Conservation (phyloP, 2,888 invertebrate genomes). For the Sinohyriopsis cumingii region DNA sequence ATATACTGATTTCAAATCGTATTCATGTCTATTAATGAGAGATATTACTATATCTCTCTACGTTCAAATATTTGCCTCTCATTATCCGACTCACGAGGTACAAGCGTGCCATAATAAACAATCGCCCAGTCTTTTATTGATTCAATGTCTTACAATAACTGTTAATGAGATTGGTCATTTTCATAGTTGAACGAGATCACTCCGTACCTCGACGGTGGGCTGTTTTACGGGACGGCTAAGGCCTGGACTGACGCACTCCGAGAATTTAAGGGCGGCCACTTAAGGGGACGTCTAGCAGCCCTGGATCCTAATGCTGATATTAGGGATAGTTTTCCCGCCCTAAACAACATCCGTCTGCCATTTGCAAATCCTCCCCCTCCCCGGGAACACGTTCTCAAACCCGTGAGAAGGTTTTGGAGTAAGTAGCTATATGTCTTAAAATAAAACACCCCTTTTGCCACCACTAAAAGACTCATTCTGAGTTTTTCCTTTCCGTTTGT, state of each 20-base stretch:
- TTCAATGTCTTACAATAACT: too few species aligned
- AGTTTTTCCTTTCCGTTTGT: too few species aligned
- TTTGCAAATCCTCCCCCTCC: constrained; percentile 61
- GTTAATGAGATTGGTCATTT: constrained; percentile 1
- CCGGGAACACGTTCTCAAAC: constrained; percentile 49
- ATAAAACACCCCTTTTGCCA: too few species aligned
- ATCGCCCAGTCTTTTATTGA: too few species aligned
- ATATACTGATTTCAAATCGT: too few species aligned
- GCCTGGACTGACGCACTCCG: constrained; percentile 98
- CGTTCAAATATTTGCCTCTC: too few species aligned
- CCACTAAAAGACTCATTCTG: too few species aligned
- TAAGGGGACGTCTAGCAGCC: constrained; percentile 79
- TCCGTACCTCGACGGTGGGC: constrained; percentile 98
- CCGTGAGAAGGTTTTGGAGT: constrained; percentile 57
- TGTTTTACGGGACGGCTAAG: constrained; percentile 97
- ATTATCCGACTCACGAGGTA: too few species aligned
- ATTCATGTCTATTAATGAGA: too few species aligned
- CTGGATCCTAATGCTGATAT: constrained; percentile 31
- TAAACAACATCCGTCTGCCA: constrained; percentile 55
- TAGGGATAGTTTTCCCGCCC: constrained; percentile 44
- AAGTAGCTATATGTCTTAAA: constrained; percentile 16
- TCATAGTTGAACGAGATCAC: constrained; percentile 88
- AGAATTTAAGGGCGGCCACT: constrained; percentile 75
- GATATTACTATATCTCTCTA: too few species aligned
- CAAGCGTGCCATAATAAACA: too few species aligned